These are phyloP conservation scores for Turritopsis rubra DNA, from an alignment of 30 jellyfish, hydroid and myxozoan genomes.

Conservation along the genomic window DNA sequence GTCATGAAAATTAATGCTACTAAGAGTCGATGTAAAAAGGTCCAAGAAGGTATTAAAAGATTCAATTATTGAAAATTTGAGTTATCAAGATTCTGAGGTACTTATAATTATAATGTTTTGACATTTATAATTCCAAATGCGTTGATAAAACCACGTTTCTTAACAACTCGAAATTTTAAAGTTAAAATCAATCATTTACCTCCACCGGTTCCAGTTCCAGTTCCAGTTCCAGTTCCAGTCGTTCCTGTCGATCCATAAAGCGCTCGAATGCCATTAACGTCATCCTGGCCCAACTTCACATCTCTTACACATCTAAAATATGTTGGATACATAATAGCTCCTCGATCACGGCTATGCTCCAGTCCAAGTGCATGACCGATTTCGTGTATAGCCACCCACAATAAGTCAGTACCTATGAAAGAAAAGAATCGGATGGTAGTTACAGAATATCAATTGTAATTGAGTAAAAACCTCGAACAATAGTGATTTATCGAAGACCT, in stretches of 20 bases:
- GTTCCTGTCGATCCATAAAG: conserved; percentile 68
- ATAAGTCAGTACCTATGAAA: conserved; percentile 31
- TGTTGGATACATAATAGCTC: conserved; percentile 83
- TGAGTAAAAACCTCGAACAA: background rate
- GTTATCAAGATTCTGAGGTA: no score
- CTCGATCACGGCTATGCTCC: conserved; percentile 44
- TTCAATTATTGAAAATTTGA: no score
- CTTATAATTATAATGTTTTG: no score
- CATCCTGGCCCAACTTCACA: conserved; percentile 47
- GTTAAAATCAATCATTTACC: no score
- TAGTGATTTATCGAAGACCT: background rate
- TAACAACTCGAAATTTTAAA: no score
- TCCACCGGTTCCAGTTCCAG: conserved; percentile 59
- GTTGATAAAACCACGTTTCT: no score
- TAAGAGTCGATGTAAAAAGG: no score
- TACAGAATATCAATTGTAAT: no score
- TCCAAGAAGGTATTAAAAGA: no score
- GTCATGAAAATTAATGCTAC: no score
- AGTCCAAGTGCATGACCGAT: conserved; percentile 88
- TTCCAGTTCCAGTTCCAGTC: no score
- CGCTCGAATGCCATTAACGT: conserved; percentile 47
- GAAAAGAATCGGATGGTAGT: background rate
- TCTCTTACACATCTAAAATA: conserved; percentile 40
- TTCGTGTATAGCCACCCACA: conserved; percentile 81
- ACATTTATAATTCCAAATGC: no score